These are phyloP conservation scores for Sinocyclocheilus maitianheensis DNA, from an alignment of 2,113 vertebrate species.

Conservation along the genomic window DNA sequence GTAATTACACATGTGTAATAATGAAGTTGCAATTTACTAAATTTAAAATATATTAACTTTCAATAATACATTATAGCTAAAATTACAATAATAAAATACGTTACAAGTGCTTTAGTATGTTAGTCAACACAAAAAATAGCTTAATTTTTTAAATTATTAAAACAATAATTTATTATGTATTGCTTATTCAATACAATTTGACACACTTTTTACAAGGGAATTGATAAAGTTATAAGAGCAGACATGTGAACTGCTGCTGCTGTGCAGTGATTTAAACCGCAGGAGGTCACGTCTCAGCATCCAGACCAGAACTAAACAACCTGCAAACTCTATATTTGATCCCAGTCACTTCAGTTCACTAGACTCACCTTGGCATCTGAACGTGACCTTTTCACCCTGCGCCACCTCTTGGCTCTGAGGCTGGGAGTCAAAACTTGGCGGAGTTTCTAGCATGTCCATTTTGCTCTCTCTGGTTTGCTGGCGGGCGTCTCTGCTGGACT, in stretches of 20 bases:
- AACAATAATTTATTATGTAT: not conserved
- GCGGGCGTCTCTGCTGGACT: constrained; percentile 48
- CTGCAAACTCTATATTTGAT: not conserved
- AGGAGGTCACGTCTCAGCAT: too few relatives aligned
- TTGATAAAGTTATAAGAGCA: not conserved
- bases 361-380: constrained; percentile 80
- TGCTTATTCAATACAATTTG: not conserved
- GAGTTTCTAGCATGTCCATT: constrained; percentile 48
- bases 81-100: not conserved
- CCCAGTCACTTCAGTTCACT: not conserved
- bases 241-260: not conserved
- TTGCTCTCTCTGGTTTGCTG: constrained; percentile 61
- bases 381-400: constrained; percentile 77
- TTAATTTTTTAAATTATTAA: not conserved
- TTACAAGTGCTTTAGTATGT: not conserved
- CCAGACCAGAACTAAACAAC: too few relatives aligned
- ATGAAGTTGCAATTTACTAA: not conserved
- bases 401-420: constrained; percentile 77
- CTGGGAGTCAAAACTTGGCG: constrained; percentile 75
- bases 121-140: not conserved
- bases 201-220: not conserved
- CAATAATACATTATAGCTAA: not conserved
- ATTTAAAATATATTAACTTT: not conserved
- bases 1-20: not conserved
- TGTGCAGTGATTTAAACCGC: not conserved